Evolutionary conservation across 2,797 vertebrate species (phyloP), one percentile per base, ranked within the genome.

Genomic region (Cichlasoma orientale): DNA sequence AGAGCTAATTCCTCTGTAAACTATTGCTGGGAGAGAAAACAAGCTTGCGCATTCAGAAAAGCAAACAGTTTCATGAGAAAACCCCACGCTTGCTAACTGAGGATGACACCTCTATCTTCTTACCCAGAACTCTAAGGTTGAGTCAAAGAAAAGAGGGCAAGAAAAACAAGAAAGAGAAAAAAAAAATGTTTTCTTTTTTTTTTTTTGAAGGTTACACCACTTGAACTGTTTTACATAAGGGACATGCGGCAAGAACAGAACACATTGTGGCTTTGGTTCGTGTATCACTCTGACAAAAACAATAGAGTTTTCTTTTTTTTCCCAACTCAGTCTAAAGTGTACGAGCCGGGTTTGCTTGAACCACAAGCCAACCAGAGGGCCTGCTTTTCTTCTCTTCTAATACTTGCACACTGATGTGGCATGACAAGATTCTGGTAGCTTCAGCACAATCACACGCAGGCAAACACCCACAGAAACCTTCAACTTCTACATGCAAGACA

Each of bases 241-340:
- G 78, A 76, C 78, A 76, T 71, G 78, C 79, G 68, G 81, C 73
- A 58, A 91, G 79, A 69, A 87, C 84, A 83, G 78, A 89, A 84
- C 78, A 84, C 25, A 73, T 33, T 95, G 95, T 82, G 94, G 95
- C 92, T 96, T 94, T 88, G 89, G 74, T 92, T 88, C 79, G 71
- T 86, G 82, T 89, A 92, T 92, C 88, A 83, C 86, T 86, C 86
- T 92, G 92, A 94, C 90, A 92, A 93, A 94, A 95, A 95, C 94
- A 94, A 89, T 84, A 88, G 75, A 83, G 75, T 82, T 92, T 86
- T 85, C 53, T 82, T 83, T 86, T 88, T 89, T 87, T 63, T 10
- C 58, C 85, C 56, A 78, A 86, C 82, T n/a, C 69, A 74, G 82
- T 78, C 74, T 78, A 83, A 75, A 91, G 85, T 73, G 76, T 83